Conservation (phyloP, 2,113 vertebrate genomes). For the Labeo catla region DNA sequence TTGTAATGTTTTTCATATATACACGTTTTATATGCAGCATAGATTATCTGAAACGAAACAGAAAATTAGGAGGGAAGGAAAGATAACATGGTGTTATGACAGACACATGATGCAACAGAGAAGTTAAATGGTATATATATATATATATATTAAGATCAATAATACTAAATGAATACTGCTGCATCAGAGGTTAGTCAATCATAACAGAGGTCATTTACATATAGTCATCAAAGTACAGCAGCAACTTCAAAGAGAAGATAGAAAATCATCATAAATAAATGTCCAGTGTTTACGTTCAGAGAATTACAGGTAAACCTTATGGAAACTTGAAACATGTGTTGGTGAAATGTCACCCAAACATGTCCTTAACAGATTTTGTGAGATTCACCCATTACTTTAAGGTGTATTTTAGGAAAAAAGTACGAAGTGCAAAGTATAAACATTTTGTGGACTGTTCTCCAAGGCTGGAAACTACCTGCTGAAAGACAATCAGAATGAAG, state of each 20-base stretch:
- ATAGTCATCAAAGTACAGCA: background rate
- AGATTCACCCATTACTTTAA: background rate
- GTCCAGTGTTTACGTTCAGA: background rate
- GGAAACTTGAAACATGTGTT: background rate
- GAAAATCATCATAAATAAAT: background rate
- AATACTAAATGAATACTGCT: background rate
- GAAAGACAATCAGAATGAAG: conserved; percentile 74
- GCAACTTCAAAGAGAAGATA: background rate
- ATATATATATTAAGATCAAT: background rate
- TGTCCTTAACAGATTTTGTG: background rate
- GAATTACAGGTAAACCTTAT: background rate
- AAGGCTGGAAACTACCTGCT: conserved; percentile 68
- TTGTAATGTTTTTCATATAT: background rate
- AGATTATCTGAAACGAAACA: background rate
- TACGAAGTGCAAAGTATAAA: background rate
- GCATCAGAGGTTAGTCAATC: background rate
- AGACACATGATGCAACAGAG: background rate
- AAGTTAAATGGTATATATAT: background rate
- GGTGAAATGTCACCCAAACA: background rate
- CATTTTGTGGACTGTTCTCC: conserved; percentile 53
- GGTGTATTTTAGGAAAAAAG: background rate
- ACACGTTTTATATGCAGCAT: background rate
- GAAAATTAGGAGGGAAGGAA: conserved; percentile 13
- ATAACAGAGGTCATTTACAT: background rate
- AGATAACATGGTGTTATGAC: background rate